Base-by-base conservation (phyloP, 2,797 vertebrate genomes). In the Anisognathus igniventris region DNA sequence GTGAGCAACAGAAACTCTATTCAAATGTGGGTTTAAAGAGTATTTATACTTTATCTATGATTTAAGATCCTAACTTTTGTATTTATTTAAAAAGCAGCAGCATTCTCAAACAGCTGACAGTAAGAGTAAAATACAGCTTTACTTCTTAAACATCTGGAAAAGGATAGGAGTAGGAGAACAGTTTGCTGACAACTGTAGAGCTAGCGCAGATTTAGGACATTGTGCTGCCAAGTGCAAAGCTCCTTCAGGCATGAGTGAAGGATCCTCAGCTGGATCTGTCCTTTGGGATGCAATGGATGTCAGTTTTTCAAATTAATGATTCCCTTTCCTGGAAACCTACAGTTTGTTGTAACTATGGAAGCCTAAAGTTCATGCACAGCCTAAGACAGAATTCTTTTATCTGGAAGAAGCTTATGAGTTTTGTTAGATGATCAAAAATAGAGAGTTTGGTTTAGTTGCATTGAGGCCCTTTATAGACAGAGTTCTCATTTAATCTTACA, bases 71-170 rank as follows among this genome's bases (percentile, higher is more conserved):
- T 58, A 88, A 83, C 12, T 54, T 91, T 88, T 61, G 6, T 85
- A 89, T 96, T 96, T 93, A 92, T 96, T 96, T 95, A 31, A 92
- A 92, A 93, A 92, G 78, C 81, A 92, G 65, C 39, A 84, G 56
- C 31, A 30, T 51, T 93, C 76, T 96, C 91, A 94, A 95, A 68
- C 64, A 96, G 65, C 76, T 88, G 84, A 94, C 51, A 80, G 30
- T 20, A 70, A 45, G 58, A 92, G 33, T 77, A 86, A 91, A 94
- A 95, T 76, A 67, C 53, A 91, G 77, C 80, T 93, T 92, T 92
- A 33, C 17, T 85, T 78, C 67, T 86, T 76, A 72, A 95, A 94
- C 92, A 92, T 94, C 91, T 95, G 93, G 60, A 66, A 79, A 67
- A 96, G 10, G 51, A 66, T 5, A 82, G 33, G 27, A 28, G 66